phyloP scores from a whole-genome alignment of 2,888 invertebrate species.

The Drosophila pseudotalamancana region DNA sequence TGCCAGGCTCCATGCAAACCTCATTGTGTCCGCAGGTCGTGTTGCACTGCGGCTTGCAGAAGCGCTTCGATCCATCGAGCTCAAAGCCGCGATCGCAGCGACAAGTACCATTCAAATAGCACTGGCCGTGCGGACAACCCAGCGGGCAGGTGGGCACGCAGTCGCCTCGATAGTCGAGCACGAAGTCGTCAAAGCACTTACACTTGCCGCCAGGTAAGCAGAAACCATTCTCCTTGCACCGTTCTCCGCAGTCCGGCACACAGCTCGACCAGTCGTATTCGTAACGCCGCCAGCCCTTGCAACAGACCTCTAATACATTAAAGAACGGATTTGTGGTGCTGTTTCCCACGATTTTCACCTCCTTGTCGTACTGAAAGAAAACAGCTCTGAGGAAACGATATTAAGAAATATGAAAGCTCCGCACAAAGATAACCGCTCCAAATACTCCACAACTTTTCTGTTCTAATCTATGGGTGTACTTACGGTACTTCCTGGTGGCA shows the following conservation, averaged over 20 bases:
- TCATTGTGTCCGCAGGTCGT: conserved; percentile 86
- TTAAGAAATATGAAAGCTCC: background rate
- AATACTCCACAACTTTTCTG: background rate
- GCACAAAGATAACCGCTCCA: background rate
- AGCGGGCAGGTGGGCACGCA: conserved; percentile 80
- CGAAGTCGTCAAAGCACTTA: conserved; percentile 81
- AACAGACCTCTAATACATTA: conserved; percentile 89
- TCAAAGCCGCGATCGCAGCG: conserved; percentile 80
- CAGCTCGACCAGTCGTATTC: conserved; percentile 86
- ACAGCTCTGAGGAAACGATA: conserved; percentile 68
- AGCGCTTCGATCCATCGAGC: conserved; percentile 82
- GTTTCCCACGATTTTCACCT: conserved; percentile 84
- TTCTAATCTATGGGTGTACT: conserved; percentile 36
- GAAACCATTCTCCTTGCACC: conserved; percentile 84
- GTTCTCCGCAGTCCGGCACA: conserved; percentile 83
- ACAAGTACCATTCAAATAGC: conserved; percentile 83
- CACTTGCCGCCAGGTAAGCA: conserved; percentile 84
- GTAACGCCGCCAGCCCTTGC: conserved; percentile 88
- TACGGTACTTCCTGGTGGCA: conserved; percentile 81
- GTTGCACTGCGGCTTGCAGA: conserved; percentile 86
- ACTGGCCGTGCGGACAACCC: conserved; percentile 82
- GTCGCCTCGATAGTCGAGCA: conserved; percentile 78
- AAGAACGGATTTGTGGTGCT: conserved; percentile 72
- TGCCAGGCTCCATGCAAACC: conserved; percentile 87
- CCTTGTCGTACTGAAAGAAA: conserved; percentile 82